Conservation (phyloP, 2,888 invertebrate genomes). For the Mesorhabditis belari region DNA sequence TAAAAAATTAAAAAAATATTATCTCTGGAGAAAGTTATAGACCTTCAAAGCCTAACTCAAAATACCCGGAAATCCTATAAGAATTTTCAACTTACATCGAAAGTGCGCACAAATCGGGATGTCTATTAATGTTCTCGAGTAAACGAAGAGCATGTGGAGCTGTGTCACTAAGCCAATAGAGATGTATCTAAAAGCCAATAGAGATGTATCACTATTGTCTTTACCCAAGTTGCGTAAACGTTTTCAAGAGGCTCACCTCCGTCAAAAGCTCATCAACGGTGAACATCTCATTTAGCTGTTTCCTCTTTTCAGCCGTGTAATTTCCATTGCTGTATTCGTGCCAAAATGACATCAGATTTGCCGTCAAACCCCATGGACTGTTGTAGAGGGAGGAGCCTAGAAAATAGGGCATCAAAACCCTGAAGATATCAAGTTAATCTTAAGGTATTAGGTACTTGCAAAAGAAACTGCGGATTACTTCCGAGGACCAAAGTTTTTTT, state of each 20-base stretch:
- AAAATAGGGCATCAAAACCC: constrained; percentile 14
- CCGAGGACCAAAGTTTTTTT: no score
- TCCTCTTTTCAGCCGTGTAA: constrained; percentile 7
- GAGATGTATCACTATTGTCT: constrained; percentile 9
- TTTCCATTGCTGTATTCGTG: constrained; percentile 5
- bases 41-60: no score
- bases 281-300: constrained; percentile 17
- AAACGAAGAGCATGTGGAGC: constrained; percentile 5
- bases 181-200: constrained; percentile 14
- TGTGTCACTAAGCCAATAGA: constrained; percentile 32
- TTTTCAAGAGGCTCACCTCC: no score
- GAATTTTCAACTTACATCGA: constrained; percentile 4
- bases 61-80: neutral
- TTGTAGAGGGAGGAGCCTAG: constrained; percentile 2
- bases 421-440: constrained; percentile 1
- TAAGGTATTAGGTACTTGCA: no score
- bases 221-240: no score
- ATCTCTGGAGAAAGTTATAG: no score
- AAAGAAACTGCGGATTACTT: no score
- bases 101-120: constrained; percentile 2
- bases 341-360: constrained; percentile 21
- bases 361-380: constrained; percentile 16
- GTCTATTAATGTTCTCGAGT: constrained; percentile 6
- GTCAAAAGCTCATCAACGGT: constrained; percentile 38
- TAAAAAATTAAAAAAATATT: no score